phyloP scores from a whole-genome alignment of 2,797 vertebrate species.

The Rhyacichthys aspro region DNA sequence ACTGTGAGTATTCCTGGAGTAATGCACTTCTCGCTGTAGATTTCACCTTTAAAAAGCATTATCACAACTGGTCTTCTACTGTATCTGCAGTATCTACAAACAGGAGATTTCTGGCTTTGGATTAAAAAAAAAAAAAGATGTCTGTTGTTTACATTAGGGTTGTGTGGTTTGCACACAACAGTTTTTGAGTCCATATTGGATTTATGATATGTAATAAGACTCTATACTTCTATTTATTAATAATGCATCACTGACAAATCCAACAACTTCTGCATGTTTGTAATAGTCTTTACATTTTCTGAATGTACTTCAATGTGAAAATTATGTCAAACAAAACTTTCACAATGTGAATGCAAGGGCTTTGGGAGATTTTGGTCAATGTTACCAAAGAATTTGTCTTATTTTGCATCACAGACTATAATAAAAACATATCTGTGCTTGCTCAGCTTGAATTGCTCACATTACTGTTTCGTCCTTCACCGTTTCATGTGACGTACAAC shows the following conservation, averaged over 20 bases:
- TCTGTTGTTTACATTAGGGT: constrained; percentile 27
- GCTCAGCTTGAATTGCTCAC: not conserved
- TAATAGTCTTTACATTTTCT: constrained; percentile 46
- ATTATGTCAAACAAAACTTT: constrained; percentile 57
- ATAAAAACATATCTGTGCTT: constrained; percentile 13
- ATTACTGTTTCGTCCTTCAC: not conserved
- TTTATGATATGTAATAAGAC: constrained; percentile 35
- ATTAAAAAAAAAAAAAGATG: constrained; percentile 11
- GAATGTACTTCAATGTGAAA: constrained; percentile 63
- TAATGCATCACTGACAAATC: constrained; percentile 54
- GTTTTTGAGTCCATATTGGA: constrained; percentile 77
- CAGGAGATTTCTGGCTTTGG: constrained; percentile 19
- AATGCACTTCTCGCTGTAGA: not conserved
- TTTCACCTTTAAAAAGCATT: constrained; percentile 11
- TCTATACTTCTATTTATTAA: constrained; percentile 50
- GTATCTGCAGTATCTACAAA: constrained; percentile 24
- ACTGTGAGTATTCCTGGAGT: constrained; percentile 4
- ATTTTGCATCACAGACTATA: constrained; percentile 37
- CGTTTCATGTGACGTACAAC: constrained; percentile 1
- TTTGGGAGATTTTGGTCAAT: constrained; percentile 42
- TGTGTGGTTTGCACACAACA: constrained; percentile 59
- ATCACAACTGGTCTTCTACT: not conserved
- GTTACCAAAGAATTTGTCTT: constrained; percentile 56
- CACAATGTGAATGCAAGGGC: constrained; percentile 62
- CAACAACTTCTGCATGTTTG: constrained; percentile 58